These are phyloP conservation scores for rabbit (Oryctolagus cuniculus) DNA, from an alignment of 2,113 vertebrate species.

Conservation along the genomic window DNA sequence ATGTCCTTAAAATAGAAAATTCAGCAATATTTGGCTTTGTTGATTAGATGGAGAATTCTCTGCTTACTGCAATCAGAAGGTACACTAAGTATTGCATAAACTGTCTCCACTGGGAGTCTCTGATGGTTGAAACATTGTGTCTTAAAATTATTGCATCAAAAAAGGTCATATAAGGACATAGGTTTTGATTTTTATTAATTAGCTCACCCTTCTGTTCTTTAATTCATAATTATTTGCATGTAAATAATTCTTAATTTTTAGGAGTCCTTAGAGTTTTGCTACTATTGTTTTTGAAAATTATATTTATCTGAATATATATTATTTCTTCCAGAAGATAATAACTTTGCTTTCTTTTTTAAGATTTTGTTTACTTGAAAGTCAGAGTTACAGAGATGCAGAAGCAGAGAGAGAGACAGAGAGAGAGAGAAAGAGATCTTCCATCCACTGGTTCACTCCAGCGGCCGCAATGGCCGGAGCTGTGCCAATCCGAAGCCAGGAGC, in stretches of 20 bases:
- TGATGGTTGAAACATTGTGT: conserved; percentile 1
- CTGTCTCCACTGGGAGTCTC: not conserved
- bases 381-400: not conserved
- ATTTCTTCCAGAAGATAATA: not conserved
- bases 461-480: too few relatives aligned
- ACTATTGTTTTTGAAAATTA: not conserved
- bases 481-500: too few relatives aligned
- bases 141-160: not conserved
- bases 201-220: conserved; percentile 2
- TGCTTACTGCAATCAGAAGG: not conserved
- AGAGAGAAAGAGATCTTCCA: too few relatives aligned
- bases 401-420: too few relatives aligned
- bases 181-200: not conserved
- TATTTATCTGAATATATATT: not conserved
- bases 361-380: too few relatives aligned
- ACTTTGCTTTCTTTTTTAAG: not conserved
- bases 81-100: not conserved
- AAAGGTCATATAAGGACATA: not conserved
- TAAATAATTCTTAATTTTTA: not conserved
- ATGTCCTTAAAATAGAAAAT: not conserved
- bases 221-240: not conserved
- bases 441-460: too few relatives aligned
- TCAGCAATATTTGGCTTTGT: not conserved
- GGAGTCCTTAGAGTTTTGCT: not conserved
- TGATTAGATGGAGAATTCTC: not conserved